Percentiles rank a stretch among this genome's conserved stretches.
phyloP scores from a whole-genome alignment of 1,140 invertebrate species.

The Drosophila nigromelanica region DNA sequence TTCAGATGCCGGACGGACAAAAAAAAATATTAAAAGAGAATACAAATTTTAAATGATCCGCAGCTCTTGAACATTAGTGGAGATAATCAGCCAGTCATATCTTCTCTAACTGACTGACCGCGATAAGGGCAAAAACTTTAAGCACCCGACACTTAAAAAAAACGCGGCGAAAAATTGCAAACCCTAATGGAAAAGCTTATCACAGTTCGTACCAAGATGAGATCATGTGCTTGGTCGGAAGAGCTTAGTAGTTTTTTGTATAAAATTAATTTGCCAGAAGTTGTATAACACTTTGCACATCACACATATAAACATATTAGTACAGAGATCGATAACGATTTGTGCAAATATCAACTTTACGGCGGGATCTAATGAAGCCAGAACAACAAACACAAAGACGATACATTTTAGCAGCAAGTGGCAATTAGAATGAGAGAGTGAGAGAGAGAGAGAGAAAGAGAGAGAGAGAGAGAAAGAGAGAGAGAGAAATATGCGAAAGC shows the following conservation, averaged over 20 bases:
- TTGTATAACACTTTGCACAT: conserved; percentile 21
- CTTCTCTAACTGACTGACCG: not conserved
- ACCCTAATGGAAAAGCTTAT: conserved; percentile 17
- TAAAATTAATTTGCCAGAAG: conserved; percentile 57
- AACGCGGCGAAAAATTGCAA: conserved; percentile 25
- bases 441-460: too few species aligned
- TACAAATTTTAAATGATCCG: not conserved
- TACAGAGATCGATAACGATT: conserved; percentile 43
- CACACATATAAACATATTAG: not conserved
- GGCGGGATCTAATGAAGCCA: conserved; percentile 41
- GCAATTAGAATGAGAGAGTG: conserved; percentile 17
- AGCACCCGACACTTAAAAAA: conserved; percentile 16
- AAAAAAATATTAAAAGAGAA: conserved; percentile 8
- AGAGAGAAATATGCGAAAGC: conserved; percentile 2
- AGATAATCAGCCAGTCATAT: conserved; percentile 9
- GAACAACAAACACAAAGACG: conserved; percentile 56
- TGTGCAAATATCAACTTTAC: conserved; percentile 54
- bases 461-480: conserved; percentile 31
- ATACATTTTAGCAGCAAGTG: conserved; percentile 9
- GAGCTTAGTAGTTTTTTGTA: conserved; percentile 49
- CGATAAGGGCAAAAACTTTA: conserved; percentile 9
- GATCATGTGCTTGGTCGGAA: conserved; percentile 58
- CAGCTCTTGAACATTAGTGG: not conserved
- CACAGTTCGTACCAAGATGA: conserved; percentile 26
- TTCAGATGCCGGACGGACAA: conserved; percentile 12